Conservation (phyloP, 2,797 vertebrate genomes). For the Poeciliopsis gracilis region DNA sequence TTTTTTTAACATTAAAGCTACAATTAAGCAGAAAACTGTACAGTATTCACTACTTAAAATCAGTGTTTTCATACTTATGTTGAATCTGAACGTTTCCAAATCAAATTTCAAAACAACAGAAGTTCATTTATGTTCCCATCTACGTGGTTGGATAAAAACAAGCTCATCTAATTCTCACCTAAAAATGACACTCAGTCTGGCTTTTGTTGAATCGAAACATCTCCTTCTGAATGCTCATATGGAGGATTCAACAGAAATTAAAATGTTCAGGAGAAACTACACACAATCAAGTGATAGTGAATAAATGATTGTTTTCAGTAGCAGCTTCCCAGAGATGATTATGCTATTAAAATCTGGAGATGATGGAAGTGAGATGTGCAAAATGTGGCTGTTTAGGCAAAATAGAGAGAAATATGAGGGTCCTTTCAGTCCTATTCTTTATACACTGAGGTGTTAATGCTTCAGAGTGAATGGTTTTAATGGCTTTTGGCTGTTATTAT, state of each 20-base stretch:
- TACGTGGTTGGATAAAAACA: background rate
- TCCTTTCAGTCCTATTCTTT: constrained; percentile 54
- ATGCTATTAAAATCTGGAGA: constrained; percentile 63
- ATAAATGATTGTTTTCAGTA: constrained; percentile 54
- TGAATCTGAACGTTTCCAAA: background rate
- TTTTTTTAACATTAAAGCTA: background rate
- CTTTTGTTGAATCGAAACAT: constrained; percentile 25
- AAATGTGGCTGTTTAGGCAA: constrained; percentile 55
- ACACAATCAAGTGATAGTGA: constrained; percentile 28
- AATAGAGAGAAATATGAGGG: constrained; percentile 51
- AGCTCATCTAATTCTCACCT: background rate
- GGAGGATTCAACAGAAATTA: constrained; percentile 5
- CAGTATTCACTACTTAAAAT: background rate
- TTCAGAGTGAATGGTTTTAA: constrained; percentile 69
- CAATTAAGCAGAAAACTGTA: background rate
- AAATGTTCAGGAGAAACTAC: constrained; percentile 10
- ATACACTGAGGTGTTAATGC: constrained; percentile 56
- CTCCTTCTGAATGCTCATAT: constrained; percentile 17
- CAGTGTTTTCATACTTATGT: background rate
- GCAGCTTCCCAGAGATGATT: constrained; percentile 55
- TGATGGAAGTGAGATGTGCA: constrained; percentile 59
- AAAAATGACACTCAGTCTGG: background rate
- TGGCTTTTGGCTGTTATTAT: constrained; percentile 74
- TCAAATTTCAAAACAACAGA: background rate
- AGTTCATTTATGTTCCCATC: background rate